A percentile compares a stretch with the other conserved stretches of the same genome.
Evolutionary conservation across 2,797 vertebrate species (phyloP).

Genomic region (Pogoniulus pusillus): DNA sequence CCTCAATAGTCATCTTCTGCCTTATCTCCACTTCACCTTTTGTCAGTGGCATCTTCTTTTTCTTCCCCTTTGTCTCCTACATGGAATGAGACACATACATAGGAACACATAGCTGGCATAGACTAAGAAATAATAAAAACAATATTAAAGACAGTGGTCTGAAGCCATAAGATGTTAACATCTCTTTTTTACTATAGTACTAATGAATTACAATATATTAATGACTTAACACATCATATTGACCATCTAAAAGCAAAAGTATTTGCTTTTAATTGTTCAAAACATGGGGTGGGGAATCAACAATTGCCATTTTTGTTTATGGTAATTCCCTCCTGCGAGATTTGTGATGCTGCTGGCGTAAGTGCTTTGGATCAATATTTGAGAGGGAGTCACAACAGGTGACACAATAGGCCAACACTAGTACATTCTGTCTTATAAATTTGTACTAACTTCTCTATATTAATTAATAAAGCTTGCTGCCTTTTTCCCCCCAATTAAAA

Average conservation of each 20-base stretch:
- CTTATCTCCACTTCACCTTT: conserved; percentile 88
- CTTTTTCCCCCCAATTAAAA: not conserved
- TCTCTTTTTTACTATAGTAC: not conserved
- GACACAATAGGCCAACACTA: not conserved
- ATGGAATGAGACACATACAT: not conserved
- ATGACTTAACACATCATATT: not conserved
- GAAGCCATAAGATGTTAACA: not conserved
- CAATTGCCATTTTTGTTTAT: not conserved
- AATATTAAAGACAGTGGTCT: not conserved
- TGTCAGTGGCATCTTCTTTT: conserved; percentile 47
- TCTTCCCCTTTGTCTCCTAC: conserved; percentile 69
- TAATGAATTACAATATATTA: not conserved
- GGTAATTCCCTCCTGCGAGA: not conserved
- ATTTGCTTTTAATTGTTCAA: not conserved
- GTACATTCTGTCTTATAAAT: not conserved
- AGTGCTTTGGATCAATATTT: not conserved
- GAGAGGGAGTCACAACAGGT: not conserved
- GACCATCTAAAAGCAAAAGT: not conserved
- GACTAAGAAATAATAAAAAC: not conserved
- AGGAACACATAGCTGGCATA: not conserved
- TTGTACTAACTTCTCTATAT: not conserved
- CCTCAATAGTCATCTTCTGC: conserved; percentile 83
- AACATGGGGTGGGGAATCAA: not conserved
- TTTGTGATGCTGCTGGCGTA: not conserved
- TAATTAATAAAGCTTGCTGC: not conserved